phyloP scores from a whole-genome alignment of 2,113 vertebrate species.

The Syrmaticus mikado region DNA sequence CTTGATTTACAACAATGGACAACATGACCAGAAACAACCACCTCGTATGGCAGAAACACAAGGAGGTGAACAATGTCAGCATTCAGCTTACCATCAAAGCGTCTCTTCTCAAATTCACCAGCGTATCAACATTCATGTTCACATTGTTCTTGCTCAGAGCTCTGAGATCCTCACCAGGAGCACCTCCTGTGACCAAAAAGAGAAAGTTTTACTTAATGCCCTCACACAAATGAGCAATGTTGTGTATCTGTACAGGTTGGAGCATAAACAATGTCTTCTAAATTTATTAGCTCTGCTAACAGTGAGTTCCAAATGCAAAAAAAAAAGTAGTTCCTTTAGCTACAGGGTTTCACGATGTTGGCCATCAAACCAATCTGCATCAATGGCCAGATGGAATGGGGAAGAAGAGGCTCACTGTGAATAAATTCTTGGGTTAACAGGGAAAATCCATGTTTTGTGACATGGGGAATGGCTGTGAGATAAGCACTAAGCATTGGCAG shows the following conservation, averaged over 20 bases:
- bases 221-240: neutral
- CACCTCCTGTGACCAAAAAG: slow-evolving; percentile 52
- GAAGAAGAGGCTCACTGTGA: neutral
- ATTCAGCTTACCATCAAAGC: slow-evolving; percentile 60
- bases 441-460: neutral
- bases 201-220: neutral
- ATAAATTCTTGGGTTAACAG: neutral
- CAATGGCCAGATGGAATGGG: neutral
- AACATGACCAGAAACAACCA: fast-evolving
- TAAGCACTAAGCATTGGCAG: neutral
- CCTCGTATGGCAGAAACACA: fast-evolving
- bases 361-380: neutral
- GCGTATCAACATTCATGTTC: slow-evolving; percentile 65
- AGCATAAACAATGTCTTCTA: neutral
- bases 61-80: neutral
- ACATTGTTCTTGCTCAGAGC: slow-evolving; percentile 11
- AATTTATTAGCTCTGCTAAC: neutral
- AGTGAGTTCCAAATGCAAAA: neutral
- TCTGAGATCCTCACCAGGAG: slow-evolving; percentile 50
- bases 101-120: slow-evolving; percentile 34
- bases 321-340: neutral
- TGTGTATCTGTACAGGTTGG: neutral
- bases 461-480: neutral
- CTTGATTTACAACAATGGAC: fast-evolving
- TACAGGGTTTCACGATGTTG: neutral